These are phyloP conservation scores for Rhea americana DNA, from an alignment of 2,113 vertebrate species.

Conservation along the genomic window DNA sequence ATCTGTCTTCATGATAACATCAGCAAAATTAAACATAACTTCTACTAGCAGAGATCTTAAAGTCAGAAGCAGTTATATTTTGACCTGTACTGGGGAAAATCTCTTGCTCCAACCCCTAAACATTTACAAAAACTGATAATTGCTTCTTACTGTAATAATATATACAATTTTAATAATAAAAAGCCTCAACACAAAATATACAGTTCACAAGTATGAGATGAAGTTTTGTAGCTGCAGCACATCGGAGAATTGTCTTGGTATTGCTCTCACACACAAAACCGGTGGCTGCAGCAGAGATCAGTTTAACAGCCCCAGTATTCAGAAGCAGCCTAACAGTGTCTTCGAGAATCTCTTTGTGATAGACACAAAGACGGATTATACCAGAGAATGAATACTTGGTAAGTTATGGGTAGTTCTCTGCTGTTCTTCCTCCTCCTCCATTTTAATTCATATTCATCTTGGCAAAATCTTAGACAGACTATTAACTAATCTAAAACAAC, in stretches of 20 bases:
- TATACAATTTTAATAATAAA: accelerated
- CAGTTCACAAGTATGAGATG: accelerated
- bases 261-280: neutral
- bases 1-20: neutral
- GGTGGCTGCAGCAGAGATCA: constrained; percentile 2
- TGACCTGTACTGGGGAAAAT: neutral
- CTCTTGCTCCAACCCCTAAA: neutral
- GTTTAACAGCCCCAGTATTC: constrained; percentile 1
- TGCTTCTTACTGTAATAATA: neutral
- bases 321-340: neutral
- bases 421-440: neutral
- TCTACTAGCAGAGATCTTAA: neutral
- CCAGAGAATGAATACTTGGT: neutral
- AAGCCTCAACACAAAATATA: neutral
- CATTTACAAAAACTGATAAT: neutral
- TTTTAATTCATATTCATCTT: constrained; percentile 28
- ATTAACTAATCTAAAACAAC: constrained; percentile 5
- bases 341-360: constrained; percentile 39
- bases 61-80: neutral
- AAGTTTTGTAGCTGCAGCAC: neutral
- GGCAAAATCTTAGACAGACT: neutral
- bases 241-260: neutral
- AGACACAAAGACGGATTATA: constrained; percentile 49
- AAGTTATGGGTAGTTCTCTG: constrained; percentile 28
- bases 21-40: neutral